Evolutionary conservation across 2,888 invertebrate species (phyloP), one percentile per base, ranked within the genome.

Genomic region (Drosophila greeni): DNA sequence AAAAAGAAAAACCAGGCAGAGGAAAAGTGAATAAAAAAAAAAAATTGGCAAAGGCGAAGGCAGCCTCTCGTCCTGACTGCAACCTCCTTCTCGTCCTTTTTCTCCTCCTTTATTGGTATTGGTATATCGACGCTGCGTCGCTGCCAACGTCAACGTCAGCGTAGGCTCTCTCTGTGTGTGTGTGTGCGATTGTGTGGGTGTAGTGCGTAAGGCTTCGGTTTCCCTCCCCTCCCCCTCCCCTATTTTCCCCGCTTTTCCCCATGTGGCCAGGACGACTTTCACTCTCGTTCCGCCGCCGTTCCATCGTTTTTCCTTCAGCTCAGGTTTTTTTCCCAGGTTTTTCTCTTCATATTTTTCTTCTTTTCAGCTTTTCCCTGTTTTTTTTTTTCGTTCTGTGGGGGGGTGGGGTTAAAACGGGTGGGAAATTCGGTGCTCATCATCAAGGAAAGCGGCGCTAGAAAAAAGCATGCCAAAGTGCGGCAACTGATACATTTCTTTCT

Each of bases 221-320:
- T 16, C n/a, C 1, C 8, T 16, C n/a, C 39, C 20, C 5, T 0
- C 2, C 20, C 6, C 6, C 0, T 49, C 26, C 40, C 66, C n/a
- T n/a, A n/a, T 20, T 20, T 20, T 20, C 20, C 20, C 20, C 20
- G n/a, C 66, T 66, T 75, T 72, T 70, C 39, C 45, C 67, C 67
- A 69, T 77, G 76, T 72, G 79, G 72, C 66, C 66, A 77, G 68
- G 60, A 65, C 71, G 72, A 74, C 66, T 83, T 85, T 83, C 83
- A 74, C 73, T 83, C 85, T 85, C 80, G 47, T 70, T 65, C 51
- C 47, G 47, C 51, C 47, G 47, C 62, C 82, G 73, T 83, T 75
- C 62, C 78, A 64, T 83, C 81, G 76, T 70, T 72, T 69, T 77
- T 66, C 26, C 74, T 62, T 51, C 36, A 31, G 20, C 51, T 42